Conservation (phyloP, 2,888 invertebrate species). For the Nipponacmea schrenckii region DNA sequence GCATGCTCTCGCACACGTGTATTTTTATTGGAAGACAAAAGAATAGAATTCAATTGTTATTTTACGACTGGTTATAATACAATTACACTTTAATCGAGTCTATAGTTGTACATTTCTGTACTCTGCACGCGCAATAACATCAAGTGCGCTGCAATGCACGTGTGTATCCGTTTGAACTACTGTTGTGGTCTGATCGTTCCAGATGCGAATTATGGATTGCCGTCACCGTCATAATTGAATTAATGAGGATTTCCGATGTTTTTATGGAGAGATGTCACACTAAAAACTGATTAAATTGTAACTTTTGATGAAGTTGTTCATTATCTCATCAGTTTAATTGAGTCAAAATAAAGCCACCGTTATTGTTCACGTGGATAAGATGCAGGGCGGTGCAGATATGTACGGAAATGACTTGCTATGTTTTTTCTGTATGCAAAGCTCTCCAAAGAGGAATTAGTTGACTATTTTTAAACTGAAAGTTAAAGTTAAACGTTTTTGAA, state of each 20-base stretch:
- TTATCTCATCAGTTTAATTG: not conserved
- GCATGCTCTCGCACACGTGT: not conserved
- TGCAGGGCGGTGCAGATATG: too few relatives aligned
- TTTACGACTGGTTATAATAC: not conserved
- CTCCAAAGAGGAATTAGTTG: too few relatives aligned
- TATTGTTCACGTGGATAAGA: too few relatives aligned
- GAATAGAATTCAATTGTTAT: not conserved
- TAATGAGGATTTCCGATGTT: not conserved
- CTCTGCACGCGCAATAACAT: not conserved
- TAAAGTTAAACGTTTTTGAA: too few relatives aligned
- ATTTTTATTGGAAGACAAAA: not conserved
- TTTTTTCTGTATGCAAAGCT: too few relatives aligned
- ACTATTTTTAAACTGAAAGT: too few relatives aligned
- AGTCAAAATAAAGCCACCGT: not conserved
- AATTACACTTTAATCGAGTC: not conserved
- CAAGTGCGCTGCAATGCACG: not conserved
- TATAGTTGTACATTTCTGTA: slow-evolving; percentile 2
- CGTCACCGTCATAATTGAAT: not conserved
- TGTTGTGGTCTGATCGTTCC: not conserved
- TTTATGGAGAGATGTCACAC: not conserved
- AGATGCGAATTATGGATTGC: not conserved
- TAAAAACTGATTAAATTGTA: not conserved
- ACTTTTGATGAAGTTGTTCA: slow-evolving; percentile 1
- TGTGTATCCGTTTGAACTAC: not conserved
- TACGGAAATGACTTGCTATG: too few relatives aligned